Evolutionary conservation across 1,140 invertebrate genomes (phyloP), one percentile per base, ranked within the genome.

Genomic region (Saccostrea glomerata): DNA sequence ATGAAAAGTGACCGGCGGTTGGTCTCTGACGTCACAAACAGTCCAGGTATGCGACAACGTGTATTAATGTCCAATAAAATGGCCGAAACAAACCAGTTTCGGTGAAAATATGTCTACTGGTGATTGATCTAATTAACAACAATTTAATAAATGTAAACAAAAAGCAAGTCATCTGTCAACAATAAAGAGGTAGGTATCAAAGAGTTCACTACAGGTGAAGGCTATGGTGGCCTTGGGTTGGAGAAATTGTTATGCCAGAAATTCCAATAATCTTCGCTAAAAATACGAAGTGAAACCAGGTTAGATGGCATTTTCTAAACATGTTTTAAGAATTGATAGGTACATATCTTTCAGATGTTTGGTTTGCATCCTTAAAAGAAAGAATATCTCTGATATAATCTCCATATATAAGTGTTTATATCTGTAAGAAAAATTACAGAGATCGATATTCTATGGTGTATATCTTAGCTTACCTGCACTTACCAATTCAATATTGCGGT

Each of bases 81-180:
- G 13, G 12, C 25, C 23, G 25, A 13, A 77, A 77, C 23, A 25
- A 77, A 25, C 23, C 23, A 23, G 25, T 11, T 36, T 30, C 70
- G 25, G 70, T 36, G 70, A 77, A 77, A 77, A 77, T 25, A 77
- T 77, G 70, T 77, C 70, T 36, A 15, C 70, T 36, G 7, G 12
- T 77, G 70, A 77, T 77, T 25, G 70, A 77, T 77, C 70, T 77
- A 77, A 36, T 77, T 36, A 30, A 77, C 70, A 77, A 77, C 70
- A 77, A 77, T 77, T 77, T 30, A 25, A 77, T 77, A 30, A 77
- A 77, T 77, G 70, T 77, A 77, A 77, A 77, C 70, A 77, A 77
- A 30, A 36, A 36, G 70, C 12, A 25, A 30, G 23, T 13, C 70
- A 63, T 63, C n/a, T 63, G 58, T 63, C 58, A 63, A 63, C n/a